These are phyloP conservation scores for Gila orcuttii DNA, from an alignment of 2,113 vertebrate genomes.

Conservation along the genomic window DNA sequence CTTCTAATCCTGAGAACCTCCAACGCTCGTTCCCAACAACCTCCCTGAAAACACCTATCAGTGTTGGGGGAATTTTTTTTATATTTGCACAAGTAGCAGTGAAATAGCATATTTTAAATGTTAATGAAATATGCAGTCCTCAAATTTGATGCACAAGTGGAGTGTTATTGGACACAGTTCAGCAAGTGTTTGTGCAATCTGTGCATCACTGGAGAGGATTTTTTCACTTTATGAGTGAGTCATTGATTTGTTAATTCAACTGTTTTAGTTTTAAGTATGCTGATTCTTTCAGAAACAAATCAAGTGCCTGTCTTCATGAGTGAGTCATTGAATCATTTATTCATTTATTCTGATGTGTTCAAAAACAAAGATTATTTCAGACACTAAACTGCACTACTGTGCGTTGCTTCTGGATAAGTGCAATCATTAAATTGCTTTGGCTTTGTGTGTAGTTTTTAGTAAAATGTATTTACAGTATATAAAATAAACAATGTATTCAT, in stretches of 20 bases:
- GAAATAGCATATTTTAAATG: no score
- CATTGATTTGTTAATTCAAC: neutral
- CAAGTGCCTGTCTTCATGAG: neutral
- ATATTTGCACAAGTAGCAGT: no score
- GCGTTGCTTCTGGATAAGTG: neutral
- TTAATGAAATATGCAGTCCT: no score
- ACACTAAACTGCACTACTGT: neutral
- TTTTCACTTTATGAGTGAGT: neutral
- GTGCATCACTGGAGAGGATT: no score
- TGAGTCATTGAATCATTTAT: neutral
- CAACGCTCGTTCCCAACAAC: neutral
- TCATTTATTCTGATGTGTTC: neutral
- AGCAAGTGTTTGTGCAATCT: no score
- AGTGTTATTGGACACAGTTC: no score
- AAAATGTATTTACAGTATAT: neutral
- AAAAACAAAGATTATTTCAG: neutral
- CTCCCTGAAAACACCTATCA: neutral
- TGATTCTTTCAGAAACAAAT: neutral
- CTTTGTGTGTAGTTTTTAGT: neutral
- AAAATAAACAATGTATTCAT: no score
- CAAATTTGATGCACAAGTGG: no score
- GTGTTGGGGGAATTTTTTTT: neutral
- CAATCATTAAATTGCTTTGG: neutral
- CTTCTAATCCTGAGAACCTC: slow-evolving; percentile 26
- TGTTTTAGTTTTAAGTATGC: neutral